A percentile compares a stretch with the other conserved stretches of the same genome.
Conservation (phyloP, 1,140 invertebrate species). For the Gonatopus flavifemur region DNA sequence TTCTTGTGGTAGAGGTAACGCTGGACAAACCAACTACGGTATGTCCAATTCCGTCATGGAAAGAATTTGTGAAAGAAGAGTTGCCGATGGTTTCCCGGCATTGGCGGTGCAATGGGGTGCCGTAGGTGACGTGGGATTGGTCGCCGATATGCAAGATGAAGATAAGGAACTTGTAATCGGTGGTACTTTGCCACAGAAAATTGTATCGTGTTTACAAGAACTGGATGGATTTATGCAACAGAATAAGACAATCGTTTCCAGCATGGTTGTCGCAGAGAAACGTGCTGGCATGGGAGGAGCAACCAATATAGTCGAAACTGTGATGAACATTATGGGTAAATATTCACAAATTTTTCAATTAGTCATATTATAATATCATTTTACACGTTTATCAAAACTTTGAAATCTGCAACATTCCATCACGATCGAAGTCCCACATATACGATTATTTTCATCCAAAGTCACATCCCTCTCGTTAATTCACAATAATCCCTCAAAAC, state of each 20-base stretch:
- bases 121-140: conserved; percentile 61
- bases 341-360: too few relatives aligned
- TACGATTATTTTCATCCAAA: too few relatives aligned
- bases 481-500: too few relatives aligned
- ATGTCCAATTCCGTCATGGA: conserved; percentile 66
- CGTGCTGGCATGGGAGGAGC: conserved; percentile 34
- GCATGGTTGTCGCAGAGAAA: conserved; percentile 67
- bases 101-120: conserved; percentile 66
- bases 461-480: too few relatives aligned
- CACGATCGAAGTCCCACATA: too few relatives aligned
- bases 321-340: conserved; percentile 56
- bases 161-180: conserved; percentile 63
- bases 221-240: conserved; percentile 64
- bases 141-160: conserved; percentile 68
- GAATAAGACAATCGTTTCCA: conserved; percentile 62
- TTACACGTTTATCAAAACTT: too few relatives aligned
- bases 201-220: conserved; percentile 63
- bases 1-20: conserved; percentile 75
- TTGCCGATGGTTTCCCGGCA: conserved; percentile 57
- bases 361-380: too few relatives aligned
- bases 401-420: too few relatives aligned
- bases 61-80: conserved; percentile 60
- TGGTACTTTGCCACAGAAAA: conserved; percentile 70
- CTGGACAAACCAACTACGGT: conserved; percentile 78
- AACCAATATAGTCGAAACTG: conserved; percentile 52